These are phyloP conservation scores for Choloepus hoffmanni DNA, from an alignment of 2,113 vertebrate species.

Conservation along the genomic window DNA sequence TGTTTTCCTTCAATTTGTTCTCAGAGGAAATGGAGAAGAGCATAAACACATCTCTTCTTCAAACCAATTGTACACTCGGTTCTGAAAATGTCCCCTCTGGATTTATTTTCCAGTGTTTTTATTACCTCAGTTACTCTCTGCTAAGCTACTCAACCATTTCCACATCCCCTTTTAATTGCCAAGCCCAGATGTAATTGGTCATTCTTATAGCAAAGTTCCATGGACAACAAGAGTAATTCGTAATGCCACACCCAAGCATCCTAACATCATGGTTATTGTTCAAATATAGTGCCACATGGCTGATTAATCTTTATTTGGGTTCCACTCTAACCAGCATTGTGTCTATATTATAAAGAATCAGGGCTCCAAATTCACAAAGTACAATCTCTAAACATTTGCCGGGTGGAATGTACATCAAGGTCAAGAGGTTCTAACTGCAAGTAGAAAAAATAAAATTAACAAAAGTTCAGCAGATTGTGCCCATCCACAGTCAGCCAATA, in stretches of 20 bases:
- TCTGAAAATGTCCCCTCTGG: background rate
- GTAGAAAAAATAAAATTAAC: background rate
- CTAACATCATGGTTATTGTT: background rate
- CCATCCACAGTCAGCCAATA: background rate
- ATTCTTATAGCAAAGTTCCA: background rate
- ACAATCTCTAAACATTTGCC: background rate
- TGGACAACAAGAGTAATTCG: background rate
- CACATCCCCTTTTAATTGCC: background rate
- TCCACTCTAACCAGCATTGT: background rate
- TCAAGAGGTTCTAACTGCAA: background rate
- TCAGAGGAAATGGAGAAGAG: background rate
- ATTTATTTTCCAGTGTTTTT: background rate
- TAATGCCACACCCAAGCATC: background rate
- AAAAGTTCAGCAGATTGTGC: background rate
- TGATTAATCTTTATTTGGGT: background rate
- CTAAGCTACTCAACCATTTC: background rate
- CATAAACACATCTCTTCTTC: background rate
- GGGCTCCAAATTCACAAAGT: background rate
- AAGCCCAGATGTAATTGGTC: background rate
- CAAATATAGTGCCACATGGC: rapidly evolving
- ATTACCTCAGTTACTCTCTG: background rate
- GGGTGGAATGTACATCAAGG: background rate
- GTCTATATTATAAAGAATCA: background rate
- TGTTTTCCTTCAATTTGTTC: background rate
- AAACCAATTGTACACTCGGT: background rate